These are phyloP conservation scores for Perognathus longimembris DNA, from an alignment of 2,113 vertebrate genomes.

Conservation along the genomic window DNA sequence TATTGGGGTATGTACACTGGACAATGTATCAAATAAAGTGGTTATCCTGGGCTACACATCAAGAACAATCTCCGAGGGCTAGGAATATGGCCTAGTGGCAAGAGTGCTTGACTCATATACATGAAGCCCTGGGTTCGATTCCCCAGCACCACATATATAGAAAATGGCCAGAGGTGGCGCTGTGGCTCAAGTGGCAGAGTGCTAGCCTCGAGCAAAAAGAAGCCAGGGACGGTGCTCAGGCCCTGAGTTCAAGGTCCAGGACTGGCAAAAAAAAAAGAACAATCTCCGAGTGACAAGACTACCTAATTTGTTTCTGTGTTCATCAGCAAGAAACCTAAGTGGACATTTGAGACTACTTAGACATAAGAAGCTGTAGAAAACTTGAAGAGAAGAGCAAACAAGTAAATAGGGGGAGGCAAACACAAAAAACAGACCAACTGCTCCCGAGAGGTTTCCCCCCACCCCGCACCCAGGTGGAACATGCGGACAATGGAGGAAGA, in stretches of 20 bases:
- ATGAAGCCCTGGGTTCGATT: no score
- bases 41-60: background rate
- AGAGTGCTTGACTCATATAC: no score
- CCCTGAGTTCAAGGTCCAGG: no score
- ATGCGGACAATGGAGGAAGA: no score
- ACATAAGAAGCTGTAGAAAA: background rate
- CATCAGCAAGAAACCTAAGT: background rate
- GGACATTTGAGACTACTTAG: background rate
- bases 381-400: no score
- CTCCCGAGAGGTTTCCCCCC: background rate
- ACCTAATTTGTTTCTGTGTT: background rate
- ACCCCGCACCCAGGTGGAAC: background rate
- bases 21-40: background rate
- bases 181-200: no score
- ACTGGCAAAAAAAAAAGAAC: no score
- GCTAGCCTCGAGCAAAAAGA: no score
- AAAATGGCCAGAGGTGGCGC: no score
- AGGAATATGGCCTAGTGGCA: no score
- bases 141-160: no score
- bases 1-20: background rate
- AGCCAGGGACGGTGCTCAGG: no score
- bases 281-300: constrained; percentile 9
- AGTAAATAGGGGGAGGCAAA: background rate
- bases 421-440: background rate
- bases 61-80: constrained; percentile 28